phyloP scores from a whole-genome alignment of 2,113 vertebrate genomes.

The Urocolius indicus region DNA sequence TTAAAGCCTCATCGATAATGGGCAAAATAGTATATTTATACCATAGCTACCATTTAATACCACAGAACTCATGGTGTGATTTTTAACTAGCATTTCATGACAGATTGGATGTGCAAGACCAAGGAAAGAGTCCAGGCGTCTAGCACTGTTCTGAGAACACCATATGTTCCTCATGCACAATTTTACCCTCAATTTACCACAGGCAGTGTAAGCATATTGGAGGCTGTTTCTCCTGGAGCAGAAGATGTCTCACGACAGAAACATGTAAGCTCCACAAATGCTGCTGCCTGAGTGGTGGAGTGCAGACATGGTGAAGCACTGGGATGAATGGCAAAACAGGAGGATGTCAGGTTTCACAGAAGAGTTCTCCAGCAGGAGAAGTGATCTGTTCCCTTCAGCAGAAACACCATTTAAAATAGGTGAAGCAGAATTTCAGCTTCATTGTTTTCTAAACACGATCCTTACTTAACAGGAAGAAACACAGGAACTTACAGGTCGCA shows the following conservation, averaged over 20 bases:
- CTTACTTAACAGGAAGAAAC: constrained; percentile 32
- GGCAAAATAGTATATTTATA: not conserved
- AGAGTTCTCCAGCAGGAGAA: not conserved
- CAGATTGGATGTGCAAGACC: not conserved
- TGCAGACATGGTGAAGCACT: not conserved
- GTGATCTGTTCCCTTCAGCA: not conserved
- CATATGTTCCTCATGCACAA: fast-evolving
- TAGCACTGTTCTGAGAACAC: not conserved
- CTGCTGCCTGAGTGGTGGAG: fast-evolving
- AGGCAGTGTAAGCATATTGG: not conserved
- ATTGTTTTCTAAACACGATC: constrained; percentile 21
- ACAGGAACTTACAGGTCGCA: constrained; percentile 22
- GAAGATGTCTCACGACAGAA: not conserved
- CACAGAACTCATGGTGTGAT: not conserved
- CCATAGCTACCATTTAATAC: not conserved
- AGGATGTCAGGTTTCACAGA: not conserved
- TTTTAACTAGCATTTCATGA: not conserved
- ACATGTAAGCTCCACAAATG: not conserved
- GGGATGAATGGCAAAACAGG: not conserved
- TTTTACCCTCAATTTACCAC: not conserved
- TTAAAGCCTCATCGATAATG: fast-evolving
- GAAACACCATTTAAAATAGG: not conserved
- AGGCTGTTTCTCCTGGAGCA: not conserved
- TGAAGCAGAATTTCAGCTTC: not conserved
- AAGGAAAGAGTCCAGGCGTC: not conserved